phyloP scores from a whole-genome alignment of 53 echinoderm and acorn worm genomes.

The Luidia sarsii region DNA sequence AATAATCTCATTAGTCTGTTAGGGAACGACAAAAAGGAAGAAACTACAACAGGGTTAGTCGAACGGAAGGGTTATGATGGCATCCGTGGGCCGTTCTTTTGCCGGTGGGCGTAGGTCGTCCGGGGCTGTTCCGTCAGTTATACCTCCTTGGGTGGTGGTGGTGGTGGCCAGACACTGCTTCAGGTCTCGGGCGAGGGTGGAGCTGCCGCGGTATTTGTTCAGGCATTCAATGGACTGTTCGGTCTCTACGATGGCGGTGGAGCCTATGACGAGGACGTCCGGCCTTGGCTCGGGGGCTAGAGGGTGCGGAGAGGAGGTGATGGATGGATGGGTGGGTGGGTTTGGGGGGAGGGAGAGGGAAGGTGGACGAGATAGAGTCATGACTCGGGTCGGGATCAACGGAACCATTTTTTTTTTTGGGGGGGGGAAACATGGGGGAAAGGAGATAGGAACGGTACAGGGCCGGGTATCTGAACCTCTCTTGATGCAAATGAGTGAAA shows the following conservation, averaged over 20 bases:
- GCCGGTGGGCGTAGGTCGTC: conserved; percentile 5
- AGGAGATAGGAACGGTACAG: no score
- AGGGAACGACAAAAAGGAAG: neutral
- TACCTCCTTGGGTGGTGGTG: conserved; percentile 29
- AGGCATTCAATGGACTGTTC: neutral
- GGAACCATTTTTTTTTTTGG: neutral
- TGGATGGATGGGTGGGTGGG: neutral
- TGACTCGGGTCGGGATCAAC: neutral
- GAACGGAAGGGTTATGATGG: no score
- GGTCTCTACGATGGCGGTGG: conserved; percentile 25
- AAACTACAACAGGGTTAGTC: neutral
- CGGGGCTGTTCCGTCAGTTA: no score
- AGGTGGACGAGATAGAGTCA: neutral
- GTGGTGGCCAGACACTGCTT: conserved; percentile 7
- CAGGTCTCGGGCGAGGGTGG: neutral
- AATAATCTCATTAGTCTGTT: conserved; percentile 29
- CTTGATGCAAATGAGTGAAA: no score
- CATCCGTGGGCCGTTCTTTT: conserved; percentile 6
- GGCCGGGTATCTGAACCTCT: no score
- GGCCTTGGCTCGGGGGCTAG: neutral
- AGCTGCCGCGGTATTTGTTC: neutral
- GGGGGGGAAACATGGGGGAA: neutral
- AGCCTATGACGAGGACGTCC: conserved; percentile 18
- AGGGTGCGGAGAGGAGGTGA: no score
- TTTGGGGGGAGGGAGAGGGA: conserved; percentile 14